Conservation (phyloP, 2,797 vertebrate genomes). For the Sarcophilus harrisii region DNA sequence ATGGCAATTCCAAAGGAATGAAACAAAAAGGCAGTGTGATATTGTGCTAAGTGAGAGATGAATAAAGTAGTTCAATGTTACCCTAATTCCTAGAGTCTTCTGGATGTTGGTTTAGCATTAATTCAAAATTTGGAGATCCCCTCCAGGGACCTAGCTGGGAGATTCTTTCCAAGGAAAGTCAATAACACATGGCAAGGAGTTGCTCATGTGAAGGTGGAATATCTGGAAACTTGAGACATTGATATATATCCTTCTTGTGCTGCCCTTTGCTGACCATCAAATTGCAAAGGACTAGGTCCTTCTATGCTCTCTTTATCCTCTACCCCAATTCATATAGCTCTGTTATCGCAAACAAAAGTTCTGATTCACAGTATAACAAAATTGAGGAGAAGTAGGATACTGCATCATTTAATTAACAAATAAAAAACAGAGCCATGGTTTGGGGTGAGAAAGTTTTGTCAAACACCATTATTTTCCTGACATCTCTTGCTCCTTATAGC, state of each 20-base stretch:
- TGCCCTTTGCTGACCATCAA: not conserved
- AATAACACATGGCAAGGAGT: constrained; percentile 37
- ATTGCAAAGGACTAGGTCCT: not conserved
- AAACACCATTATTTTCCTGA: not conserved
- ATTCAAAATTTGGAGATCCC: not conserved
- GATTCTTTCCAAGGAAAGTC: constrained; percentile 64
- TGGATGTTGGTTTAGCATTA: not conserved
- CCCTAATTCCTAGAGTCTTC: not conserved
- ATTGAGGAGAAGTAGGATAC: not conserved
- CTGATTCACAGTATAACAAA: not conserved
- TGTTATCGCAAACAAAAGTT: constrained; percentile 55
- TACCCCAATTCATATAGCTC: constrained; percentile 16
- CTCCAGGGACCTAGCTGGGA: not conserved
- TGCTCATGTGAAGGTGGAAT: constrained; percentile 32
- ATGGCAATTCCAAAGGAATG: not conserved
- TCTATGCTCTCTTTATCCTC: not conserved
- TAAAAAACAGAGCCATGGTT: not conserved
- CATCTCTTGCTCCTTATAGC: not conserved
- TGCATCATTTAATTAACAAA: not conserved
- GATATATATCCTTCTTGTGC: not conserved
- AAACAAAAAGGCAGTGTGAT: not conserved
- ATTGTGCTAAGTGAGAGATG: not conserved
- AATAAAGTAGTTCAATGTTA: not conserved
- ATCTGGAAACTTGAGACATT: not conserved
- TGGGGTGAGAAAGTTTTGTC: not conserved